Evolutionary conservation across 2,797 vertebrate species (phyloP).

Genomic region (Chromobotia macracanthus): DNA sequence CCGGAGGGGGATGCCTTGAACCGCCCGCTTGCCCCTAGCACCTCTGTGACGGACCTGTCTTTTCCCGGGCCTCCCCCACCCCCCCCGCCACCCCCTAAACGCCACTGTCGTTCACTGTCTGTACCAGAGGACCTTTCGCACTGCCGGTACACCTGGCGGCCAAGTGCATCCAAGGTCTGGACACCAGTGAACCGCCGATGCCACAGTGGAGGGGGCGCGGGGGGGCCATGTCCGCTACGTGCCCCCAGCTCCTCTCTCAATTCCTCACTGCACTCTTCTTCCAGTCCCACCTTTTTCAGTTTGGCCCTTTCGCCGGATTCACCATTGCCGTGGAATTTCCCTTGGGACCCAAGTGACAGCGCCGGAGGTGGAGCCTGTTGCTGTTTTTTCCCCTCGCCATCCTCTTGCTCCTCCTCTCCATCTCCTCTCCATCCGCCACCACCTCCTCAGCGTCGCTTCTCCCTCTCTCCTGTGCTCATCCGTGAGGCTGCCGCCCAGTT

Average conservation of each 20-base stretch:
- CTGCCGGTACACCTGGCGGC: slow-evolving; percentile 90
- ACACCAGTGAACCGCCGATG: slow-evolving; percentile 87
- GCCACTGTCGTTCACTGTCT: slow-evolving; percentile 89
- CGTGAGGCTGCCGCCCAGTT: slow-evolving; percentile 83
- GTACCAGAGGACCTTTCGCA: slow-evolving; percentile 90
- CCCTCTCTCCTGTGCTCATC: slow-evolving; percentile 87
- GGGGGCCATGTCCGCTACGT: slow-evolving; percentile 78
- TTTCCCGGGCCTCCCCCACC: slow-evolving; percentile 79
- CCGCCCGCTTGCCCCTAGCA: slow-evolving; percentile 76
- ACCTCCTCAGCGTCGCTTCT: slow-evolving; percentile 83
- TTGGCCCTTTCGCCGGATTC: slow-evolving; percentile 86
- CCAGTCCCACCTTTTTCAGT: slow-evolving; percentile 89
- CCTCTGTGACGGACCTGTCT: slow-evolving; percentile 81
- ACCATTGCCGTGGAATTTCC: slow-evolving; percentile 81
- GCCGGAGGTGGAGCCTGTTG: slow-evolving; percentile 73
- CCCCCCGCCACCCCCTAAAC: slow-evolving; percentile 84
- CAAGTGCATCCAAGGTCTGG: slow-evolving; percentile 90
- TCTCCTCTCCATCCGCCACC: slow-evolving; percentile 67
- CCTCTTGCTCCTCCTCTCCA: slow-evolving; percentile 80
- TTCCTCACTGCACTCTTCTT: slow-evolving; percentile 85
- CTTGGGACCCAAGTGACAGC: slow-evolving; percentile 76
- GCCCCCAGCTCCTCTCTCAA: slow-evolving; percentile 85
- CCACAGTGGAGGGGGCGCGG: slow-evolving; percentile 76
- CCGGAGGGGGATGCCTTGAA: slow-evolving; percentile 74
- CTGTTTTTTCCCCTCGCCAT: slow-evolving; percentile 80